Conservation (phyloP, 37 sponge, comb jelly and placozoan genomes). For the Ianthella basta region DNA sequence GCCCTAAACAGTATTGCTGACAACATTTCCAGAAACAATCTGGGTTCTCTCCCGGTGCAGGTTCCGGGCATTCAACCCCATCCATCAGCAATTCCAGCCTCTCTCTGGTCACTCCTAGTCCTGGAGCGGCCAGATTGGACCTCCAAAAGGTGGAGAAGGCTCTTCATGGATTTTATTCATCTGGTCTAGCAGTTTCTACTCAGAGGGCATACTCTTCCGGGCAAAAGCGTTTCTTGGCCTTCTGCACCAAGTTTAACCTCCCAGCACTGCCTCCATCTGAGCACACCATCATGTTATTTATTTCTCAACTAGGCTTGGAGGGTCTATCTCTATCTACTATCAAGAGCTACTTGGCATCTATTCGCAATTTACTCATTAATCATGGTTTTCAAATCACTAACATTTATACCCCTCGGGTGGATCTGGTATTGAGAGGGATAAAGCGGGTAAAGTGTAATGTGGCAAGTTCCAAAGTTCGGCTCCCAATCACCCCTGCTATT, state of each 20-base stretch:
- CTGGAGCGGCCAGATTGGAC: constrained; percentile 34
- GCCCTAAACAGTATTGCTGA: constrained; percentile 34
- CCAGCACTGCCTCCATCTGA: constrained; percentile 40
- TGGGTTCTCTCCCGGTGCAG: background rate
- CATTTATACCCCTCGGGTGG: constrained; percentile 21
- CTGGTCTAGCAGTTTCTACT: constrained; percentile 49
- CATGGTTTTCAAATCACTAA: too few relatives aligned
- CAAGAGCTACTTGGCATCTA: constrained; percentile 42
- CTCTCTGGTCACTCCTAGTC: background rate
- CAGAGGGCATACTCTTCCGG: background rate
- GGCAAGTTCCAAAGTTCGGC: constrained; percentile 9
- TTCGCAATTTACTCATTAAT: too few relatives aligned
- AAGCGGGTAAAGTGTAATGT: background rate
- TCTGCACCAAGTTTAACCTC: background rate
- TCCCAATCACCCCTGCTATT: constrained; percentile 44
- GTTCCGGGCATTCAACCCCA: background rate
- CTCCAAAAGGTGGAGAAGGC: constrained; percentile 35
- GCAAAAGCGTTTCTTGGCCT: background rate
- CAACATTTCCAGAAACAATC: constrained; percentile 51
- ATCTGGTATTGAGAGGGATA: constrained; percentile 31
- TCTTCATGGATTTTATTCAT: constrained; percentile 30
- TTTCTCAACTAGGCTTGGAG: background rate
- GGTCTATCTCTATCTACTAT: background rate
- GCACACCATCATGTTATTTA: constrained; percentile 18
- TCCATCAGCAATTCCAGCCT: background rate